Base-by-base conservation (phyloP, 2,113 vertebrate genomes). In the Seriola dumerili region DNA sequence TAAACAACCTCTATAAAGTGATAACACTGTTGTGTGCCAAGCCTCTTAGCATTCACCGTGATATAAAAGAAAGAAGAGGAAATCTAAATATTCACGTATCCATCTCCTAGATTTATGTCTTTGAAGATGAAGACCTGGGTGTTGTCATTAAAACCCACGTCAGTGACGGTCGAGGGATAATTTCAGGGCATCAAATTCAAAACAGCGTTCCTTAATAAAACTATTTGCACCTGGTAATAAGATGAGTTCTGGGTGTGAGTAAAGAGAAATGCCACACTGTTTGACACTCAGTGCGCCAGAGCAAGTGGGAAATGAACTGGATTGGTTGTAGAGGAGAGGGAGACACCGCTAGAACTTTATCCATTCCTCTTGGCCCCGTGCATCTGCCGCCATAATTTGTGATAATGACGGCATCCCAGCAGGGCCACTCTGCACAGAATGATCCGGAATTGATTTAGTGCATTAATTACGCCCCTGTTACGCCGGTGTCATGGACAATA, bases 401-500 rank as follows among this genome's bases (percentile, higher is more conserved):
- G 77, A 84, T 92, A 90, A 93, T 91, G 91, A 89, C 77, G 84
- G 87, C 84, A 12, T 91, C 92, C 91, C 91, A 81, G 90, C 86
- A 90, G 90, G 87, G 86, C 92, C 84, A 74, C 77, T 88, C 87
- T 29, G 86, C 13, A 42, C 84, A 2, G 75, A 89, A 85, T 84
- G 78, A 91, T 93, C 88, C 68, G 0, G 81, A 93, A 93, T 93
- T 94, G 94, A 95, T 94, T 94, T 93, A 93, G 87, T 92, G 84
- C 89, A 92, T 94, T 94, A 92, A 94, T 94, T 93, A 93, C 70
- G 86, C 80, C 83, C 90, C 87, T 78, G 91, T 87, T 91, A 92
- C 77, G 70, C 84, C 54, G 48, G 85, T 95, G 93, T 92, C 92
- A 93, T 59, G 89, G 91, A 92, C 92, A 94, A 94, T 94, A 93